phyloP scores from a whole-genome alignment of 1,140 invertebrate species.

The Drosophila nasuta region DNA sequence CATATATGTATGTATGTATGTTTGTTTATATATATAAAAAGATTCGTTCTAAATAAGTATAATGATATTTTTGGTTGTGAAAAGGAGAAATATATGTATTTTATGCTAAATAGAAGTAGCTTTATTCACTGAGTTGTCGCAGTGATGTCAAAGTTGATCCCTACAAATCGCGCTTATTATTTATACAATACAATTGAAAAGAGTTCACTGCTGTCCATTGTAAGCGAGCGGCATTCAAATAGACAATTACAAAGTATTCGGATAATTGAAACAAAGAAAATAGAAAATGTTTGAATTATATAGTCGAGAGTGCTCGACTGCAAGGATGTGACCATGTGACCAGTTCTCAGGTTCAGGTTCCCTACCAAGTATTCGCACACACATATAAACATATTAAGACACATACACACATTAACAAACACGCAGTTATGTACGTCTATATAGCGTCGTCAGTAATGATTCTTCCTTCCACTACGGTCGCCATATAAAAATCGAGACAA shows the following conservation, averaged over 20 bases:
- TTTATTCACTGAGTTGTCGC: slow-evolving; percentile 23
- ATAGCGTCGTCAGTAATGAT: not conserved
- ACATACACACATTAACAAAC: slow-evolving; percentile 1
- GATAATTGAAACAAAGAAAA: not conserved
- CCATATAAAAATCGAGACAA: too few relatives aligned
- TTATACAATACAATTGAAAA: slow-evolving; percentile 1
- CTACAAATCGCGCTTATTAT: slow-evolving; percentile 32
- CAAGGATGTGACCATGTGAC: not conserved
- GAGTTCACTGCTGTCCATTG: slow-evolving; percentile 35
- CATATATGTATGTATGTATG: not conserved
- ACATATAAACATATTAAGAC: slow-evolving; percentile 2
- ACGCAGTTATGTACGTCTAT: not conserved
- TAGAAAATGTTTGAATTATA: not conserved
- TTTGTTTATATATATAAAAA: slow-evolving; percentile 1
- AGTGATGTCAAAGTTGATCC: slow-evolving; percentile 41
- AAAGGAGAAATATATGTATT: slow-evolving; percentile 14
- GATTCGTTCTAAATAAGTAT: slow-evolving; percentile 17
- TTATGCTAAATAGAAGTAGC: slow-evolving; percentile 27
- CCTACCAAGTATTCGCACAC: slow-evolving; percentile 3
- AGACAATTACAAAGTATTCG: not conserved
- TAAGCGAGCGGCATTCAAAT: slow-evolving; percentile 13
- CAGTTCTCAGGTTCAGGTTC: not conserved
- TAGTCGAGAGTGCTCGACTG: not conserved
- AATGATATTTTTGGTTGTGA: slow-evolving; percentile 21
- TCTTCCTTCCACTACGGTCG: too few relatives aligned